A percentile compares a stretch with the other conserved stretches of the same genome.
Conservation (phyloP, 1,140 invertebrate species). For the Chrysopa pallens region DNA sequence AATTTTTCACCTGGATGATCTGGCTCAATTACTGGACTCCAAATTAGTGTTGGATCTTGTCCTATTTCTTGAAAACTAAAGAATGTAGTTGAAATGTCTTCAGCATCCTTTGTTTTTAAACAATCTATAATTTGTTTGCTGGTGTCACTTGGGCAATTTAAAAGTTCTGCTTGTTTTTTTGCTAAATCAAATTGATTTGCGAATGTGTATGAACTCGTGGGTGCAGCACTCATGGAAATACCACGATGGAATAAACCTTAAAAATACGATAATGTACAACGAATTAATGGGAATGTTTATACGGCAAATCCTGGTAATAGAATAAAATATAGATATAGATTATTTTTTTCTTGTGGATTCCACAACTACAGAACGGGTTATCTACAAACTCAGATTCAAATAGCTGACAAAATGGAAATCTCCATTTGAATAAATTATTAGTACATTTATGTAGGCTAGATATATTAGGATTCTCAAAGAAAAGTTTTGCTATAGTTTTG, state of each 20-base stretch:
- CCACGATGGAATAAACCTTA: slow-evolving; percentile 46
- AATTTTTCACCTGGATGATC: slow-evolving; percentile 48
- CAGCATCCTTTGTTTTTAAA: slow-evolving; percentile 30
- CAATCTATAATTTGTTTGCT: slow-evolving; percentile 35
- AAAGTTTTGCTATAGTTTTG: no score
- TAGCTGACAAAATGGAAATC: no score
- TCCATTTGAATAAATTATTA: no score
- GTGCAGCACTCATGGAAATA: slow-evolving; percentile 49
- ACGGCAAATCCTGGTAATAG: no score
- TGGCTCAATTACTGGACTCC: slow-evolving; percentile 46
- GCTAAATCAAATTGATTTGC: slow-evolving; percentile 22
- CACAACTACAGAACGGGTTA: no score
- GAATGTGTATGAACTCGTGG: slow-evolving; percentile 16
- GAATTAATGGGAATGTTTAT: no score
- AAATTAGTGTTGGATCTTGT: slow-evolving; percentile 36
- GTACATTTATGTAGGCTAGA: no score
- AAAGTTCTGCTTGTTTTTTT: slow-evolving; percentile 40
- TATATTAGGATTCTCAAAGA: no score
- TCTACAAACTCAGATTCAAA: no score
- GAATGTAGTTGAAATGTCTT: slow-evolving; percentile 13
- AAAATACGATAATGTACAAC: no score
- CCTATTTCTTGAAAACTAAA: slow-evolving; percentile 27
- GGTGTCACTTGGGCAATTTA: slow-evolving; percentile 42
- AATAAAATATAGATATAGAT: no score
- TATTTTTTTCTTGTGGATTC: no score